These are phyloP conservation scores for Choloepus hoffmanni DNA, from an alignment of 2,113 vertebrate species.

Conservation along the genomic window DNA sequence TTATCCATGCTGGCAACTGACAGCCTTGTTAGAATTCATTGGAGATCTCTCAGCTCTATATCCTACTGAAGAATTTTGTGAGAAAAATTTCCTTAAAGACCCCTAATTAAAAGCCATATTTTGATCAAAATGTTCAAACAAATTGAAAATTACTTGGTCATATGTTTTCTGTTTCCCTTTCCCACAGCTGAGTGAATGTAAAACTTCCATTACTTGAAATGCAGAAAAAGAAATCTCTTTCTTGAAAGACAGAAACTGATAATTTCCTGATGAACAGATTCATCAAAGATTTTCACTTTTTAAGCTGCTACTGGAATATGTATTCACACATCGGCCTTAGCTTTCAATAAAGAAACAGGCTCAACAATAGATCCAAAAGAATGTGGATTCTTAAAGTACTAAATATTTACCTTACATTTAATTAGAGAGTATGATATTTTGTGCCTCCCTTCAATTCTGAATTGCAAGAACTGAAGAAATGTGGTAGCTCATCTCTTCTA, in stretches of 20 bases:
- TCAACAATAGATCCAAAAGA: neutral
- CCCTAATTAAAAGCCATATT: constrained; percentile 49
- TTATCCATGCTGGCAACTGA: neutral
- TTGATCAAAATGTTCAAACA: constrained; percentile 27
- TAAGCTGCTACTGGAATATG: constrained; percentile 48
- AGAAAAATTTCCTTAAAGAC: constrained; percentile 19
- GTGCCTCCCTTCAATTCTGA: constrained; percentile 49
- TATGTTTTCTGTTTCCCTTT: constrained; percentile 59
- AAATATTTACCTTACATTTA: constrained; percentile 48
- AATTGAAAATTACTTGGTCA: constrained; percentile 35
- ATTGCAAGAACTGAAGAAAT: constrained; percentile 33
- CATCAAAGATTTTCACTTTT: constrained; percentile 22
- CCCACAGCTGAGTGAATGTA: constrained; percentile 11
- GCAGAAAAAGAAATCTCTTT: constrained; percentile 53
- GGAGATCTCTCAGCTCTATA: constrained; percentile 21
- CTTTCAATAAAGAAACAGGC: neutral
- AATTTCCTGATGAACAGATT: neutral
- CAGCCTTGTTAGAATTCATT: neutral
- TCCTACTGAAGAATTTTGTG: constrained; percentile 9
- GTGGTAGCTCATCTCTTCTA: constrained; percentile 26
- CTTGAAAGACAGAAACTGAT: constrained; percentile 34
- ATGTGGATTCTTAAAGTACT: neutral
- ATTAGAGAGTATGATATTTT: constrained; percentile 10
- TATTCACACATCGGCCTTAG: constrained; percentile 19
- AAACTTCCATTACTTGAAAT: constrained; percentile 54